A percentile compares a stretch with the other conserved stretches of the same genome.
Evolutionary conservation across 2,888 invertebrate genomes (phyloP).

Genomic region (Drosophila algonquin): DNA sequence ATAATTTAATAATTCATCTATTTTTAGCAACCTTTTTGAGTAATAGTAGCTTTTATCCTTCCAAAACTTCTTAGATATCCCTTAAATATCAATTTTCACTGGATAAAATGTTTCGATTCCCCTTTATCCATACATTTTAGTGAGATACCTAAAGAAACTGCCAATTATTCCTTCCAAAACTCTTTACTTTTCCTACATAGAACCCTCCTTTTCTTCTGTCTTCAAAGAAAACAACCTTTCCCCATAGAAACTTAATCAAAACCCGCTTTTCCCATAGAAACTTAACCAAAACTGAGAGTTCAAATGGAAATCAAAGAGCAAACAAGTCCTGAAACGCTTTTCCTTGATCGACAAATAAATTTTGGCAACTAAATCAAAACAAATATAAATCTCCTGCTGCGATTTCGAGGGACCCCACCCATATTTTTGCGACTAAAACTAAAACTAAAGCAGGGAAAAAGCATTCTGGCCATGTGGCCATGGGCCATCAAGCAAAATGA

Average conservation of each 20-base stretch:
- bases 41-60: background rate
- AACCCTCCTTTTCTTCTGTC: no score
- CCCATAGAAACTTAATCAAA: background rate
- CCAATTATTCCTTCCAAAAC: no score
- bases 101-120: no score
- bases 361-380: conserved; percentile 47
- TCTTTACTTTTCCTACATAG: background rate
- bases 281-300: background rate
- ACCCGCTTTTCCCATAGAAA: background rate
- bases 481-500: conserved; percentile 27
- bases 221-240: background rate
- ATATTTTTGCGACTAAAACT: background rate
- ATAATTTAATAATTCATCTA: background rate
- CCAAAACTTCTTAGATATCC: background rate
- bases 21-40: background rate
- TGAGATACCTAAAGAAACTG: no score
- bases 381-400: conserved; percentile 11
- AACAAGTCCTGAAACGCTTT: background rate
- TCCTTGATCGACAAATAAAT: conserved; percentile 43
- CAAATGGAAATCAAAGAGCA: background rate
- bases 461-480: background rate
- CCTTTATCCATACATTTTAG: no score
- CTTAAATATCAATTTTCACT: no score
- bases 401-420: background rate
- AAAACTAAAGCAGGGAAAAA: conserved; percentile 16